phyloP scores from a whole-genome alignment of 1,140 invertebrate genomes.

The Spodoptera litura region DNA sequence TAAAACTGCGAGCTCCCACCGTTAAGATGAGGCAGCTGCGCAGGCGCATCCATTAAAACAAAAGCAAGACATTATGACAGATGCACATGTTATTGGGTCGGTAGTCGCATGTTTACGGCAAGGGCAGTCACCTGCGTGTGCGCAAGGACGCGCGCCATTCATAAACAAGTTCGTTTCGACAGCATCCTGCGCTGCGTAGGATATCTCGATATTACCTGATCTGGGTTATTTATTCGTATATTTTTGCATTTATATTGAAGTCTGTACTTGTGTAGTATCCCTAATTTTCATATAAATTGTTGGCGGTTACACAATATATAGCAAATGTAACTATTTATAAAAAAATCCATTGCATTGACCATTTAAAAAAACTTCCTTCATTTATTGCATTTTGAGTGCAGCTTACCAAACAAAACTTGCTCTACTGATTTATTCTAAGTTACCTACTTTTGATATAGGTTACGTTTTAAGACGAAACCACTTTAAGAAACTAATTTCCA shows the following conservation, averaged over 20 bases:
- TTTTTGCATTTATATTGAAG: neutral
- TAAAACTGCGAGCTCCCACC: conserved; percentile 3
- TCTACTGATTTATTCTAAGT: too few relatives aligned
- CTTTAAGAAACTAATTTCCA: too few relatives aligned
- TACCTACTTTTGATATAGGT: too few relatives aligned
- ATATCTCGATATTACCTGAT: neutral
- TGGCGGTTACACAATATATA: too few relatives aligned
- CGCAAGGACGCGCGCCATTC: conserved; percentile 43
- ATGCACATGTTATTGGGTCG: conserved; percentile 39
- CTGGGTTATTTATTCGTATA: neutral
- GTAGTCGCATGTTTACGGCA: conserved; percentile 25
- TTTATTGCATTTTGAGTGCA: too few relatives aligned
- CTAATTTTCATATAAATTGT: too few relatives aligned
- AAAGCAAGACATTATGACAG: conserved; percentile 31
- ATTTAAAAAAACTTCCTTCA: too few relatives aligned
- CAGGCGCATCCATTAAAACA: conserved; percentile 9
- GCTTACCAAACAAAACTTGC: too few relatives aligned
- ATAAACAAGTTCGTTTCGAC: conserved; percentile 38
- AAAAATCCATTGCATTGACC: too few relatives aligned
- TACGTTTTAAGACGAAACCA: too few relatives aligned
- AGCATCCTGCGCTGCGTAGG: neutral
- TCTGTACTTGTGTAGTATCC: too few relatives aligned
- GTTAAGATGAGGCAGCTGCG: neutral
- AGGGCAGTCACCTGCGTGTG: conserved; percentile 38
- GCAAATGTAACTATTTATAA: too few relatives aligned